Base-by-base conservation (phyloP, 2,888 invertebrate genomes). In the Tetropium fuscum region DNA sequence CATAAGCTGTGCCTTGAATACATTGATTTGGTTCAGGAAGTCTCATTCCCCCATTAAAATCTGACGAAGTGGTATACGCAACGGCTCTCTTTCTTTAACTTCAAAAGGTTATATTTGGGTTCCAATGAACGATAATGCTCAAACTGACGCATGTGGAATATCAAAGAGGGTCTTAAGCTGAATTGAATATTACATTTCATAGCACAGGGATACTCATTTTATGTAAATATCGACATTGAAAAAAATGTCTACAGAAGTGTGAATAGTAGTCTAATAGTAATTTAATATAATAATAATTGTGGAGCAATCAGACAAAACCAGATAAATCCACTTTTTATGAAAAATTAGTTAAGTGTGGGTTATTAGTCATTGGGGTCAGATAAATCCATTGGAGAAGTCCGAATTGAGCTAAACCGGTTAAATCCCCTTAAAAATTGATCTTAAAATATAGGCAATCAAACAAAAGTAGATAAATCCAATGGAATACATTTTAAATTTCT, bases 1-100 rank as follows among this genome's bases (percentile, higher is more conserved):
- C 49, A 30, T 41, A 43, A 53, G 16, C 30, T 15, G 11, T 15
- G 30, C 27, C 32, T 36, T 55, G 36, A 44, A 20, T 25, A 34
- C 41, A 16, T 40, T 36, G 20, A 38, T 34, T 38, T 32, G 30
- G n/a, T 10, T 10, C 11, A 51, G 34, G n/a, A 22, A 25, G 40
- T 27, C 27, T 7, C 7, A 19, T 40, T 8, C 19, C 30, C n/a
- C 41, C 15, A 5, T 36, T 25, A 22, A 51, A 51, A 30, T 41
- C 20, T 25, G 30, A 19, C 13, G 11, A 34, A 44, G 25, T 43
- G 13, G 15, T 36, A 16, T n/a, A 34, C n/a, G 22, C 20, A 41
- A 41, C 19, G 41, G 19, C 22, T n/a, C n/a, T 8, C 34, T 32
- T 47, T 16, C 19, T 4, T 32, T 34, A 10, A 10, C 10, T 6